Evolutionary conservation across 2,888 invertebrate species (phyloP).

Genomic region (Salticus scenicus): DNA sequence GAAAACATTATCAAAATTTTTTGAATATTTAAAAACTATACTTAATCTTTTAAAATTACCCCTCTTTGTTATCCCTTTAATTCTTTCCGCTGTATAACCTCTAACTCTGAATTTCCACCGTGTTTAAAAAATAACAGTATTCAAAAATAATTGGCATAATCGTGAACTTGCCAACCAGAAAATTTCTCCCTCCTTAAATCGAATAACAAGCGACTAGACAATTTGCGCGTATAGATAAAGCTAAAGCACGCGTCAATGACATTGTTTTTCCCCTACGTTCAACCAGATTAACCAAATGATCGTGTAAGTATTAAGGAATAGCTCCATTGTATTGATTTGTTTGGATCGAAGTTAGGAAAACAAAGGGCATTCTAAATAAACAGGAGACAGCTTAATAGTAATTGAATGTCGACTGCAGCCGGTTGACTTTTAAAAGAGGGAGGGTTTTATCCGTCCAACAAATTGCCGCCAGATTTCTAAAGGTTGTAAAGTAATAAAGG

Average conservation of each 20-base stretch:
- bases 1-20: no score
- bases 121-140: no score
- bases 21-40: no score
- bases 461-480: not conserved
- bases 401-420: constrained; percentile 50
- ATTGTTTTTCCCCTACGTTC: constrained; percentile 13
- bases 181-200: no score
- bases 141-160: no score
- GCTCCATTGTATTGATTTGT: constrained; percentile 31
- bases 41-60: no score
- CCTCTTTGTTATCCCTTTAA: no score
- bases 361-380: constrained; percentile 44
- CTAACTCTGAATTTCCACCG: no score
- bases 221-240: constrained; percentile 36
- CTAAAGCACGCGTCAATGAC: constrained; percentile 31
- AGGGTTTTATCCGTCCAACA: not conserved
- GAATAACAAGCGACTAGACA: no score
- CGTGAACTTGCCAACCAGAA: no score
- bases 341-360: constrained; percentile 38
- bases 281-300: constrained; percentile 49
- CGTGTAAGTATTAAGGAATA: constrained; percentile 22
- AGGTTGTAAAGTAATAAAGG: not conserved
- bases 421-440: not conserved
- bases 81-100: no score
- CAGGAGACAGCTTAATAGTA: constrained; percentile 21